Evolutionary conservation across 2,888 invertebrate genomes (phyloP).

Genomic region (Ochropacha duplaris): DNA sequence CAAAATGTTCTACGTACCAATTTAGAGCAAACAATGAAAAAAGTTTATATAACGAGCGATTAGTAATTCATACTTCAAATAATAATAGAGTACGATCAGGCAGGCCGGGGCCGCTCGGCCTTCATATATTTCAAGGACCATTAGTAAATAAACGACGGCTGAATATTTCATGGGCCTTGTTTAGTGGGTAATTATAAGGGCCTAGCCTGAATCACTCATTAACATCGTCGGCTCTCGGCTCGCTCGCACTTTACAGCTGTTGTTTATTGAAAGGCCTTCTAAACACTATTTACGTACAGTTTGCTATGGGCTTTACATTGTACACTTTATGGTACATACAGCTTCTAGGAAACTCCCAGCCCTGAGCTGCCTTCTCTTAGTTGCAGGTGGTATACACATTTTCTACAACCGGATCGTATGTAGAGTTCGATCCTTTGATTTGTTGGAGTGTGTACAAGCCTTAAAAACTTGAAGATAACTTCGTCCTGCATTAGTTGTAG

Average conservation of each 20-base stretch:
- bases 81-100: background rate
- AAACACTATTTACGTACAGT: constrained; percentile 15
- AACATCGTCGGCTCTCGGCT: background rate
- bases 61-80: background rate
- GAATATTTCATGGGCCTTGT: constrained; percentile 1
- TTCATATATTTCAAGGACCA: constrained; percentile 7
- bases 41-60: constrained; percentile 1
- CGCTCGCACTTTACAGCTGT: constrained; percentile 7
- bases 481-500: no score
- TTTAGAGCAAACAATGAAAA: background rate
- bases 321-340: background rate
- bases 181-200: background rate
- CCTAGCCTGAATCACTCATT: background rate
- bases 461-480: no score
- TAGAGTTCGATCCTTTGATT: no score
- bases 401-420: no score
- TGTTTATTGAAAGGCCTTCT: constrained; percentile 20
- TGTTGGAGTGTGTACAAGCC: no score
- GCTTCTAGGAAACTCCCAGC: background rate
- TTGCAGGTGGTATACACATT: no score
- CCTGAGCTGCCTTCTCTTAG: no score
- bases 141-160: background rate
- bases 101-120: constrained; percentile 6
- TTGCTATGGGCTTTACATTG: constrained; percentile 21
- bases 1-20: background rate